Percentiles rank a stretch among this genome's conserved stretches.
phyloP scores from a whole-genome alignment of 1,140 invertebrate genomes.

The Brachionus calyciflorus region DNA sequence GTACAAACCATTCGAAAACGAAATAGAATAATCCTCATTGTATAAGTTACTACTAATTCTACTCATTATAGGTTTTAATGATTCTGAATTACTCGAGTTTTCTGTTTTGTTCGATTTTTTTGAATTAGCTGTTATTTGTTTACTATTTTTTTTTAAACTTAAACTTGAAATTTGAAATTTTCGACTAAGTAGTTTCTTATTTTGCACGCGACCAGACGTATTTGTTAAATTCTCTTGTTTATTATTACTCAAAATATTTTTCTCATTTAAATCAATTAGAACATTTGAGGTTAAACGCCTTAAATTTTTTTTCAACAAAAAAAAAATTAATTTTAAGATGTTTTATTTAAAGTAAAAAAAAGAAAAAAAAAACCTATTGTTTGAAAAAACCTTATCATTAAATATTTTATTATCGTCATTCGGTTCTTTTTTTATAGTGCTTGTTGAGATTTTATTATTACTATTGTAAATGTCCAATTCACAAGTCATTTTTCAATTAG shows the following conservation, averaged over 20 bases:
- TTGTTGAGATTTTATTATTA: slow-evolving; percentile 17
- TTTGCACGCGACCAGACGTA: background rate
- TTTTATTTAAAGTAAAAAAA: no score
- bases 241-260: slow-evolving; percentile 11
- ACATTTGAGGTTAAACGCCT: slow-evolving; percentile 33
- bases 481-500: background rate
- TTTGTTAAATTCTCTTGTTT: background rate
- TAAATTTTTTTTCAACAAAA: no score
- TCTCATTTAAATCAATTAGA: slow-evolving; percentile 40
- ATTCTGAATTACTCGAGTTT: background rate
- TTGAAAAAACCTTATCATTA: slow-evolving; percentile 22
- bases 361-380: background rate
- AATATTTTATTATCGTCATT: slow-evolving; percentile 9
- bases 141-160: slow-evolving; percentile 10
- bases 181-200: background rate
- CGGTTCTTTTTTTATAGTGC: no score
- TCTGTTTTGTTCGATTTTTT: background rate
- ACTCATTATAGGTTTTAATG: background rate
- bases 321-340: no score
- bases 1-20: background rate
- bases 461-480: slow-evolving; percentile 16
- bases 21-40: background rate
- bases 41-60: background rate
- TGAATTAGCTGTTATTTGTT: background rate
- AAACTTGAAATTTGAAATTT: background rate